Evolutionary conservation across 2,888 invertebrate genomes (phyloP).

Genomic region (Adelphocoris suturalis): DNA sequence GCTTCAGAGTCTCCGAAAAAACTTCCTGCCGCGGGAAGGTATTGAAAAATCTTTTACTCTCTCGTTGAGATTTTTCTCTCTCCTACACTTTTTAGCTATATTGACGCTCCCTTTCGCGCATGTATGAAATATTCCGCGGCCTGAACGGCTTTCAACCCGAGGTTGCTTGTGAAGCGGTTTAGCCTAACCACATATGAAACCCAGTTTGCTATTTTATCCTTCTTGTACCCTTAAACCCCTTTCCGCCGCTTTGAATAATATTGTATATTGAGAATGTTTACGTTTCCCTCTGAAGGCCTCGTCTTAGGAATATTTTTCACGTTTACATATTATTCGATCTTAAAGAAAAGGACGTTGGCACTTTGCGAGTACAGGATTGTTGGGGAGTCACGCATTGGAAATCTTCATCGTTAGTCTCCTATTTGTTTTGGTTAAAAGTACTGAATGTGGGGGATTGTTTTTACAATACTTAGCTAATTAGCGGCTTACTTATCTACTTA

Average conservation of each 20-base stretch:
- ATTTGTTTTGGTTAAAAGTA: too few relatives aligned
- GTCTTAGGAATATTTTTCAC: not conserved
- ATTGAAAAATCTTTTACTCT: conserved; percentile 10
- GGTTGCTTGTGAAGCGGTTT: conserved; percentile 56
- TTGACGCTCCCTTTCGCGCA: conserved; percentile 22
- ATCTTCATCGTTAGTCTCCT: too few relatives aligned
- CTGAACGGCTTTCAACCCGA: conserved; percentile 9
- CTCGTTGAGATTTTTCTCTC: not conserved
- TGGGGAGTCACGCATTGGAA: too few relatives aligned
- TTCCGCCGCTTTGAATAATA: conserved; percentile 42
- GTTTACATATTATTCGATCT: conserved; percentile 2
- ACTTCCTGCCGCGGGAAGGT: not conserved
- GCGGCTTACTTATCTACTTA: too few relatives aligned
- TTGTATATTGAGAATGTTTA: conserved; percentile 39
- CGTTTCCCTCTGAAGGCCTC: not conserved
- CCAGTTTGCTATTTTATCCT: conserved; percentile 60
- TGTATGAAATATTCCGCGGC: conserved; percentile 36
- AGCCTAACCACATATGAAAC: conserved; percentile 66
- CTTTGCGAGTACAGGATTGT: not conserved
- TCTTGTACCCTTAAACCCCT: conserved; percentile 46
- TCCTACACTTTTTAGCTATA: not conserved
- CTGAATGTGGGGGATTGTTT: too few relatives aligned
- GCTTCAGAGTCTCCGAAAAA: not conserved
- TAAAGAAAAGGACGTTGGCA: not conserved
- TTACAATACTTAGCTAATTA: too few relatives aligned